Evolutionary conservation across 2,888 invertebrate genomes (phyloP), one percentile per base, ranked within the genome.

Genomic region (Clitarchus hookeri): DNA sequence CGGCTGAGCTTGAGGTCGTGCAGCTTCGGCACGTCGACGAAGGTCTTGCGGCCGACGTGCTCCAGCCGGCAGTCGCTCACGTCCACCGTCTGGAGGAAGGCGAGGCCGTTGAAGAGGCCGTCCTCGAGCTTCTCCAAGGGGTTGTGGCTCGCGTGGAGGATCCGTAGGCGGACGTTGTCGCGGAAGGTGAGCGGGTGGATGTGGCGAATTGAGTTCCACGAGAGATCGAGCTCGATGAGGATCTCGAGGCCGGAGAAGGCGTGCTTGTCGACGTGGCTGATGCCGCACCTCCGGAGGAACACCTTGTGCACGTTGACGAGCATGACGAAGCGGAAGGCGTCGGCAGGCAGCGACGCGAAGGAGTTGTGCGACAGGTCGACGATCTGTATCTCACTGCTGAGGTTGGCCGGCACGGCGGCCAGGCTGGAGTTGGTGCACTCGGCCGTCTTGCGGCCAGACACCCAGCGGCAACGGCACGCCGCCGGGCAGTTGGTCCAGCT

Each of bases 391-490:
- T 96, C 96, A 77, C 94, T 92, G 90, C 96, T 96, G 65, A 98
- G 92, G 85, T 94, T 94, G 87, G 92, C 92, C 0, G 98, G 98
- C 88, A 98, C 94, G 53, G 94, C 92, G 84, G 93, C 93, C 53
- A 96, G 93, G n/a, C 93, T 93, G 78, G 94, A 93, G 86, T 93
- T 93, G 65, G 94, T 94, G 91, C 98, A 98, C 89, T 97, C 96
- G 1, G 97, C 97, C 44, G 95, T 95, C 91, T 96, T 97, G 91
- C 95, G 96, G 11, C 97, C 97, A 87, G 95, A 95, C 53, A 95
- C 95, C 97, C 98, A 98, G 88, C 95, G 95, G 91, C 98, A 98
- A 90, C 95, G 94, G 92, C 98, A 98, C 86, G 93, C 92, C 88
- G 93, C 90, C 16, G 94, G 94, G 91, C 96, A 96, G 90, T 94